Evolutionary conservation across 2,888 invertebrate species (phyloP).

Genomic region (Poecilus cupreus): DNA sequence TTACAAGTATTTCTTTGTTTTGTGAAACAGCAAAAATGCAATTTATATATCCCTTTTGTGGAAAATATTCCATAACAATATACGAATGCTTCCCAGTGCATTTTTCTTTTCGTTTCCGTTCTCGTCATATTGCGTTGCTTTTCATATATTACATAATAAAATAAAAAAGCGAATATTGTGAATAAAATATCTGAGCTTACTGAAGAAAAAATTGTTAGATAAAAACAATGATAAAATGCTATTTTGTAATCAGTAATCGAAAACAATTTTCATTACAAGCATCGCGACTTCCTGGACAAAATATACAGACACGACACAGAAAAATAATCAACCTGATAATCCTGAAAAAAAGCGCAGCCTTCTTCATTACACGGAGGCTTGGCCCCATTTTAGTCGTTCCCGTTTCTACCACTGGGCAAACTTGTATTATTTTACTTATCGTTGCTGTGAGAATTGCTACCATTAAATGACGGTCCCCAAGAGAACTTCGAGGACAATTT

Average conservation of each 20-base stretch:
- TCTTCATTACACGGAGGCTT: too few relatives aligned
- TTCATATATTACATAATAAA: slow-evolving; percentile 8
- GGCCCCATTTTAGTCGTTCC: too few relatives aligned
- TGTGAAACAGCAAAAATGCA: too few relatives aligned
- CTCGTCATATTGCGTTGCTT: not conserved
- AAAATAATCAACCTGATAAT: not conserved
- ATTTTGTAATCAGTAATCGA: not conserved
- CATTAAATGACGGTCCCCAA: too few relatives aligned
- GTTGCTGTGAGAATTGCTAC: too few relatives aligned
- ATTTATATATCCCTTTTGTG: too few relatives aligned
- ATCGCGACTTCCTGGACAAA: too few relatives aligned
- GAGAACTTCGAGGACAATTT: too few relatives aligned
- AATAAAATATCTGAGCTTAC: not conserved
- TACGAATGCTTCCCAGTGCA: not conserved
- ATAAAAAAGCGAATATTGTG: slow-evolving; percentile 17
- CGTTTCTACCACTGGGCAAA: too few relatives aligned
- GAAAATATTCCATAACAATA: not conserved
- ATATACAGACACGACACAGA: too few relatives aligned
- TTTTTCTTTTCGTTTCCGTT: not conserved
- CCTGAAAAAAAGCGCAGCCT: not conserved
- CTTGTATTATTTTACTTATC: too few relatives aligned
- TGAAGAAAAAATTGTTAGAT: not conserved
- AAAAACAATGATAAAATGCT: not conserved
- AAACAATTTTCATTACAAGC: not conserved
- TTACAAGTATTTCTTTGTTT: too few relatives aligned